Percentiles rank a stretch among this genome's conserved stretches.
phyloP scores from a whole-genome alignment of 2,888 invertebrate genomes.

The Eulithis prunata region DNA sequence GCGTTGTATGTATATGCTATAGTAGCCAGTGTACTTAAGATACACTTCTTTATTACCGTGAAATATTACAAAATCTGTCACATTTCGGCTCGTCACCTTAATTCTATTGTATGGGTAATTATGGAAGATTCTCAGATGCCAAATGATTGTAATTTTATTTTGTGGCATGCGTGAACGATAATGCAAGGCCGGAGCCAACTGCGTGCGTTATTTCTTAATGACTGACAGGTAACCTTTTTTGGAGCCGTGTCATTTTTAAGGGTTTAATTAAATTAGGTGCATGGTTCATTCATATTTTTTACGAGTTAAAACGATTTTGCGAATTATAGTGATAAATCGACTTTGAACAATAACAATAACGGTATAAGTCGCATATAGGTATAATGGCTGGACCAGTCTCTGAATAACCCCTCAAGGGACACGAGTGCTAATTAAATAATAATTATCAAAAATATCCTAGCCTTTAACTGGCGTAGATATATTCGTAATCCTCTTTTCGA shows the following conservation, averaged over 20 bases:
- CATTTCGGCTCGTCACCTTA: slow-evolving; percentile 18
- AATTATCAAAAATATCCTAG: too few species aligned
- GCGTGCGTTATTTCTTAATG: slow-evolving; percentile 1
- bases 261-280: neutral
- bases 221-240: slow-evolving; percentile 3
- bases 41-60: slow-evolving; percentile 36
- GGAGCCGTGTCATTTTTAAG: neutral
- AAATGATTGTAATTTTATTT: slow-evolving; percentile 6
- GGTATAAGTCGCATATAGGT: too few species aligned
- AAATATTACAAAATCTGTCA: slow-evolving; percentile 31
- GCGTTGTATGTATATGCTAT: neutral
- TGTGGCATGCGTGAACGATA: neutral
- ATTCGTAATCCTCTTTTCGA: too few species aligned
- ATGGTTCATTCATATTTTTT: neutral
- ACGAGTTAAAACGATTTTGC: too few species aligned
- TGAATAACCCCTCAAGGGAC: too few species aligned
- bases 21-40: neutral
- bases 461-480: too few species aligned
- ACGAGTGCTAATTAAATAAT: too few species aligned
- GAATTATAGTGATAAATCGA: too few species aligned
- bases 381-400: too few species aligned
- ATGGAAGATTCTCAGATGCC: neutral
- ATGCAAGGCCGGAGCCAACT: slow-evolving; percentile 1
- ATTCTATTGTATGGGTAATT: slow-evolving; percentile 29
- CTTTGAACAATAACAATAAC: too few species aligned